Evolutionary conservation across 2,888 invertebrate genomes (phyloP).

Genomic region (Callimorpha dominula): DNA sequence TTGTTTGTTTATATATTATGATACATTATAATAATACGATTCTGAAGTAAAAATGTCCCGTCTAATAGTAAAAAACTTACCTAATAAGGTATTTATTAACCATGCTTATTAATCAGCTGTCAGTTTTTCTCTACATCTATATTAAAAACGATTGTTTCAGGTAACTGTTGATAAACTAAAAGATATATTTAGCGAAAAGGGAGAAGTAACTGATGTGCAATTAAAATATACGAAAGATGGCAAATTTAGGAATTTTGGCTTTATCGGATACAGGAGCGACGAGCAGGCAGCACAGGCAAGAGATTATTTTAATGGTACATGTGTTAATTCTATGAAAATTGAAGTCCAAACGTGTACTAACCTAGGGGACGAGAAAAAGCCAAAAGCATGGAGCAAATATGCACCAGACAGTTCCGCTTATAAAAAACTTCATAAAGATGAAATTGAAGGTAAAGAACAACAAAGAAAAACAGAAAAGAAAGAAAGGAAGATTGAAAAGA

Average conservation of each 20-base stretch:
- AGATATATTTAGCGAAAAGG: constrained; percentile 92
- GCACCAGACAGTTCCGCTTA: constrained; percentile 91
- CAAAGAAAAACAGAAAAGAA: constrained; percentile 69
- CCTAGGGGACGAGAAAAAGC: constrained; percentile 91
- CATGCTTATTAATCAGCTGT: not conserved
- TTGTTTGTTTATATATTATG: constrained; percentile 23
- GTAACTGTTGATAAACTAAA: constrained; percentile 92
- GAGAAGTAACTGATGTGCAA: constrained; percentile 96
- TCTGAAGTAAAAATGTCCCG: constrained; percentile 89
- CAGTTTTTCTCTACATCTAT: not conserved
- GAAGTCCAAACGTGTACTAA: constrained; percentile 91
- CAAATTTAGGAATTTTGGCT: constrained; percentile 96
- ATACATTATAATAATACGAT: not conserved
- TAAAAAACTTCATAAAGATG: constrained; percentile 83
- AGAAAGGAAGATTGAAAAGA: constrained; percentile 69
- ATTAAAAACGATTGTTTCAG: constrained; percentile 77
- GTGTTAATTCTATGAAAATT: constrained; percentile 93
- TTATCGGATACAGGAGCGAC: constrained; percentile 95
- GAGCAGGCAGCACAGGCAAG: constrained; percentile 93
- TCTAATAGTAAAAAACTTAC: constrained; percentile 96
- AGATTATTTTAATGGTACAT: constrained; percentile 93
- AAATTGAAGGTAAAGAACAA: constrained; percentile 57
- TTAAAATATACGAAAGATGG: constrained; percentile 97
- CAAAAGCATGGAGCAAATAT: constrained; percentile 97
- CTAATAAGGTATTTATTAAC: constrained; percentile 90